phyloP scores from a whole-genome alignment of 2,797 vertebrate genomes.

The Serranus cabrilla region DNA sequence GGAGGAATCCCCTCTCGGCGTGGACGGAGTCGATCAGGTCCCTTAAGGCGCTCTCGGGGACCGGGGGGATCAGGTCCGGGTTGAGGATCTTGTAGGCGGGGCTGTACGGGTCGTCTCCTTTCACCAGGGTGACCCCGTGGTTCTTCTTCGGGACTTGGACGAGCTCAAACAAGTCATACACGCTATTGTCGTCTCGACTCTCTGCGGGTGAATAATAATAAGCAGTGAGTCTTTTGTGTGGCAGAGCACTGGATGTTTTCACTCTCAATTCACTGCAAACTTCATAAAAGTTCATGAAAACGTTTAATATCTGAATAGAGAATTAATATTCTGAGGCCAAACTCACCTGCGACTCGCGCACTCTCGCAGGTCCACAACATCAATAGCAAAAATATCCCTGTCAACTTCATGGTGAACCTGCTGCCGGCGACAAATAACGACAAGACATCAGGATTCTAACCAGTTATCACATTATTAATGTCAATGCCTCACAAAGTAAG shows the following conservation, averaged over 20 bases:
- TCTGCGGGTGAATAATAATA: constrained; percentile 71
- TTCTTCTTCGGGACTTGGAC: constrained; percentile 93
- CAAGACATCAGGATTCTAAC: not conserved
- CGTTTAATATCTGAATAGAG: no score
- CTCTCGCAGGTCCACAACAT: constrained; percentile 84
- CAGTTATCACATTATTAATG: not conserved
- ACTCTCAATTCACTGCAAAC: not conserved
- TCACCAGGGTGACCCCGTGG: constrained; percentile 92
- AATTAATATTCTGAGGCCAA: not conserved
- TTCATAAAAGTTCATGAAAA: no score
- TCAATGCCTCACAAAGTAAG: not conserved
- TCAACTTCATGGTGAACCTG: constrained; percentile 87
- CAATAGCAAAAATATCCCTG: constrained; percentile 87
- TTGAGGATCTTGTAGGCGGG: constrained; percentile 95
- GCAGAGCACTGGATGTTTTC: not conserved
- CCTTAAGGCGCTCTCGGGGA: constrained; percentile 86
- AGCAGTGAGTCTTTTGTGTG: constrained; percentile 50
- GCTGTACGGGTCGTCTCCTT: constrained; percentile 90
- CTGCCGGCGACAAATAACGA: constrained; percentile 51
- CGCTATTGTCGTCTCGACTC: constrained; percentile 88
- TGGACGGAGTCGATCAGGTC: constrained; percentile 89
- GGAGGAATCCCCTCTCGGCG: constrained; percentile 92
- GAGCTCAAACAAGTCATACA: constrained; percentile 92
- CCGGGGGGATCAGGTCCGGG: constrained; percentile 93
- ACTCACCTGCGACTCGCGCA: constrained; percentile 92